Conservation (phyloP, 2,113 vertebrate genomes). For the Scopus umbretta region DNA sequence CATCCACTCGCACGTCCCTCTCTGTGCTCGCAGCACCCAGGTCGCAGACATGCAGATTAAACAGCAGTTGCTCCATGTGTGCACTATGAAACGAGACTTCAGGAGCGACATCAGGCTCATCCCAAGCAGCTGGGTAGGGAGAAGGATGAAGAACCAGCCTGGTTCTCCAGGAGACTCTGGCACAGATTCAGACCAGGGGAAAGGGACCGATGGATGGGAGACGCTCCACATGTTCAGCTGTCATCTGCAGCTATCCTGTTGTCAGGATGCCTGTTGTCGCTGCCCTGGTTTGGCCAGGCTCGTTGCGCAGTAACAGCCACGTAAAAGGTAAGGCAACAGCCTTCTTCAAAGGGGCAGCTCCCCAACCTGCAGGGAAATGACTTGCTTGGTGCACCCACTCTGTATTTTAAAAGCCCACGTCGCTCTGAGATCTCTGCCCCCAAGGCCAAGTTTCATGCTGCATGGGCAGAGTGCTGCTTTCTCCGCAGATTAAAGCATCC, state of each 20-base stretch:
- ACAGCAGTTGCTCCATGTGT: rapidly evolving
- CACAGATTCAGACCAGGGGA: too few relatives aligned
- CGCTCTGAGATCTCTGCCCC: not conserved
- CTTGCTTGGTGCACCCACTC: not conserved
- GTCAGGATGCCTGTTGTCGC: not conserved
- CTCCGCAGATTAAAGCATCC: not conserved
- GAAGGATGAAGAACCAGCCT: not conserved
- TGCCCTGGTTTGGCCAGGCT: not conserved
- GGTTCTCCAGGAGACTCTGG: not conserved
- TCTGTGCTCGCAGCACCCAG: not conserved
- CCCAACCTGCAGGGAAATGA: rapidly evolving
- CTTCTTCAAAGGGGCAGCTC: not conserved
- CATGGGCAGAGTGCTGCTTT: not conserved
- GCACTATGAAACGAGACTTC: not conserved
- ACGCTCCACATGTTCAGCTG: not conserved
- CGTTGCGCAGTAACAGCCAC: rapidly evolving
- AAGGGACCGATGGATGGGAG: not conserved
- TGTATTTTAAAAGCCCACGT: not conserved
- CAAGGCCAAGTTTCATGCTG: not conserved
- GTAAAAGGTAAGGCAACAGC: not conserved
- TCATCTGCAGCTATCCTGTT: too few relatives aligned
- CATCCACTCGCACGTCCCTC: rapidly evolving
- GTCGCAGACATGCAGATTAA: not conserved
- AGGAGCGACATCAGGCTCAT: rapidly evolving
- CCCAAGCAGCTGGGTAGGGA: too few relatives aligned